A percentile compares a stretch with the other conserved stretches of the same genome.
These are phyloP conservation scores for Nemotelus nigrinus DNA, from an alignment of 2,888 invertebrate genomes.

Conservation along the genomic window DNA sequence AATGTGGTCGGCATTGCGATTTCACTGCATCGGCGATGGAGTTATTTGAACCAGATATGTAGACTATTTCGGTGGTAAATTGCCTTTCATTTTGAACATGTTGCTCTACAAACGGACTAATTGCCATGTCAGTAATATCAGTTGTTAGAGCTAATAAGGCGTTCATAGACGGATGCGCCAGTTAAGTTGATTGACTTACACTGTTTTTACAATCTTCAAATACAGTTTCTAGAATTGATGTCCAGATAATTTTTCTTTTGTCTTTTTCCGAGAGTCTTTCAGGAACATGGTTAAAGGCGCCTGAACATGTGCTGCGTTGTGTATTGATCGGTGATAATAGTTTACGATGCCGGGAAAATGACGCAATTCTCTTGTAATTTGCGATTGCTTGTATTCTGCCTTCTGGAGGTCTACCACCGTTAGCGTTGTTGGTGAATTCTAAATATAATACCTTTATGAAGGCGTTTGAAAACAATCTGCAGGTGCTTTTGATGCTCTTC, in stretches of 20 bases:
- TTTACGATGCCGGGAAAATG: not conserved
- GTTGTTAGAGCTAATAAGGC: not conserved
- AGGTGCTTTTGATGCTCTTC: too few relatives aligned
- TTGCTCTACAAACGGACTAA: not conserved
- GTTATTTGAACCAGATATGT: not conserved
- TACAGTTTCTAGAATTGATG: not conserved
- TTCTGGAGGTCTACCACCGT: not conserved
- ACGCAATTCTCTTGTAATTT: not conserved
- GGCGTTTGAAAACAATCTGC: not conserved
- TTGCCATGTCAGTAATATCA: not conserved
- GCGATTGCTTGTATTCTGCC: not conserved
- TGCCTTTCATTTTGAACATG: not conserved
- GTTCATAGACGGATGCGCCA: not conserved
- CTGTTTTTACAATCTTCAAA: not conserved
- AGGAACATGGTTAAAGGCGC: not conserved
- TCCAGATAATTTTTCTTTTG: not conserved
- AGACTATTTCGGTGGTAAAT: not conserved
- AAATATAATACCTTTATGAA: not conserved
- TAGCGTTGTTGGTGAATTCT: not conserved
- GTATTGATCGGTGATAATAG: not conserved
- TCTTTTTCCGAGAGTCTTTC: not conserved
- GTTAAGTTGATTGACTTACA: not conserved
- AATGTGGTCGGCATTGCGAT: not conserved
- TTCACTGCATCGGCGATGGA: not conserved
- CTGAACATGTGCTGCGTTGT: not conserved